These are phyloP conservation scores for Gerris lacustris DNA, from an alignment of 2,888 invertebrate genomes.

Conservation along the genomic window DNA sequence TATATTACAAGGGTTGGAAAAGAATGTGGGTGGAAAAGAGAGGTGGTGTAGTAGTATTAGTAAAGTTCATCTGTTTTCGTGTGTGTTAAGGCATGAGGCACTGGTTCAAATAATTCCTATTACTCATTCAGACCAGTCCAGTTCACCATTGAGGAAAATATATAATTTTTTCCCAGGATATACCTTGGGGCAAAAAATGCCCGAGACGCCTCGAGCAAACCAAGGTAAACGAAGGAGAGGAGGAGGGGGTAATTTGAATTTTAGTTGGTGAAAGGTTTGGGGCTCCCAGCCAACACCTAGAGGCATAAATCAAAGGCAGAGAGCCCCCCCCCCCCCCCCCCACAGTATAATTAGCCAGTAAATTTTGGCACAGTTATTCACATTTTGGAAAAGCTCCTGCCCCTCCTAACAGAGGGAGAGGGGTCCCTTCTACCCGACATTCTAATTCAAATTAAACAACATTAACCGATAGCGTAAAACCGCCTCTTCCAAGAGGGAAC, in stretches of 20 bases:
- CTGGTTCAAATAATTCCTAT: too few relatives aligned
- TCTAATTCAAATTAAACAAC: constrained; percentile 5
- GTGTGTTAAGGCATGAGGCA: too few relatives aligned
- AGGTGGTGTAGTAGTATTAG: too few relatives aligned
- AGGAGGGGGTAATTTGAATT: neutral
- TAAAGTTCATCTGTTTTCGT: too few relatives aligned
- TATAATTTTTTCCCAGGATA: too few relatives aligned
- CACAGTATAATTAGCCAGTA: constrained; percentile 3
- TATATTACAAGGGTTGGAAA: too few relatives aligned
- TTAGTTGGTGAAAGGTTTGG: constrained; percentile 1
- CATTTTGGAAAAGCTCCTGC: neutral
- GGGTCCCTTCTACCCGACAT: neutral
- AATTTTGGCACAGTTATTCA: neutral
- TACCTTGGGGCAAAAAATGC: too few relatives aligned
- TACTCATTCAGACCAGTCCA: too few relatives aligned
- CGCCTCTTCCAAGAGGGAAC: neutral
- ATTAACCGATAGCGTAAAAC: constrained; percentile 2
- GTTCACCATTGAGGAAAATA: too few relatives aligned
- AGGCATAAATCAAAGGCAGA: neutral
- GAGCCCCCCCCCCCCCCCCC: neutral
- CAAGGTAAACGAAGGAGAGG: neutral
- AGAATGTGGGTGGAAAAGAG: too few relatives aligned
- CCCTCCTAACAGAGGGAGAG: neutral
- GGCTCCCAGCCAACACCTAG: neutral
- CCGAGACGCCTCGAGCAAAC: too few relatives aligned